Evolutionary conservation across 1,140 invertebrate species (phyloP), one percentile per base, ranked within the genome.

Genomic region (Heliconius nattereri): DNA sequence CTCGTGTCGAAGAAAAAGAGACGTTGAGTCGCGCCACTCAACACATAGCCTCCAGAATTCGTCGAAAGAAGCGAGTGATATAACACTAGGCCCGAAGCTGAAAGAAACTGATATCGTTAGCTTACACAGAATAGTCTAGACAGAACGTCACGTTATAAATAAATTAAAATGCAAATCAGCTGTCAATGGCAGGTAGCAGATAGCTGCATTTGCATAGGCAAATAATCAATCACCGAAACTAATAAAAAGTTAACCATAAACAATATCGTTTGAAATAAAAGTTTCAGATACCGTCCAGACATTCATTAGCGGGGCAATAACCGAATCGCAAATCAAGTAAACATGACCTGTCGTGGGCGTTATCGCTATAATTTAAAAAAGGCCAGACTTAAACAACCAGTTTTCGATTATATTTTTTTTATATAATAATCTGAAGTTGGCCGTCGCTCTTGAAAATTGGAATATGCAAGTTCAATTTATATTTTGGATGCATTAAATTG

Each of bases 251-350:
- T 29, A 66, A 66, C 26, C 60, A 66, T 16, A 66, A 66, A 66
- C 23, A 29, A 66, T 66, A 66, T 26, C 1, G 13, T 66, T 66
- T 66, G 23, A 66, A 66, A 66, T 66, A 66, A 26, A 66, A 66
- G 9, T 66, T 66, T 26, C 11, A 66, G 23, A 66, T 66, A 66
- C 29, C n/a, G 23, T 66, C 23, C 23, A 76, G 75, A 79, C 71
- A 72, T 76, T 79, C 78, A 82, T 82, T 79, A 82, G 78, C 71
- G 13, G 75, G 78, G 71, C 81, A 82, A 76, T 79, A 82, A 82
- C 81, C 81, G 81, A 79, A 79, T 74, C 78, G 71, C 73, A 76
- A 77, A 82, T 79, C 78, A 79, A 73, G 75, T 79, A 80, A 80
- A 80, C 75, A 80, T 76, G 75, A 76, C 37, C 75, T 60, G 29